Percentiles rank a stretch among this genome's conserved stretches.
phyloP scores from a whole-genome alignment of 2,797 vertebrate genomes.

The Oryzias dopingdopingensis region DNA sequence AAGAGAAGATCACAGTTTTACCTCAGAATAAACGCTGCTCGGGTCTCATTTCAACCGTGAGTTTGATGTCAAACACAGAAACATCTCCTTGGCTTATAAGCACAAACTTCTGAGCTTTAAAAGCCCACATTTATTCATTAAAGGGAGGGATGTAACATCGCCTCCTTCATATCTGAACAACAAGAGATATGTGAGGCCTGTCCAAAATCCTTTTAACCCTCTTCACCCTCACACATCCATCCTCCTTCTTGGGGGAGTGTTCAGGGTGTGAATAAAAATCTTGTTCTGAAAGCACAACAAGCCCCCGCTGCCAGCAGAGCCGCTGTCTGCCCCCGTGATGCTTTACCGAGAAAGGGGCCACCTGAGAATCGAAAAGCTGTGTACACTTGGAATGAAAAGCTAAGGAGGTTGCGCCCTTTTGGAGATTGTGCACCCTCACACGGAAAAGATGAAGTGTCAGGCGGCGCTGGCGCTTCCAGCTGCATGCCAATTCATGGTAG shows the following conservation, averaged over 20 bases:
- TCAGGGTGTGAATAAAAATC: constrained; percentile 51
- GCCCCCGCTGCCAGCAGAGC: constrained; percentile 10
- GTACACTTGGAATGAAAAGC: constrained; percentile 27
- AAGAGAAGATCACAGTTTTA: background rate
- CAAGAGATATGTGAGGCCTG: constrained; percentile 13
- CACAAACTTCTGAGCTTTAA: constrained; percentile 14
- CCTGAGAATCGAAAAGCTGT: constrained; percentile 58
- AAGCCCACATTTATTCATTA: constrained; percentile 28
- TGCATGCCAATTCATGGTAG: constrained; percentile 9
- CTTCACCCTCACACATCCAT: constrained; percentile 15
- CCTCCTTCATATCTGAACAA: constrained; percentile 24
- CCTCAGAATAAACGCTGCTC: constrained; percentile 4
- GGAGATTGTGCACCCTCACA: background rate
- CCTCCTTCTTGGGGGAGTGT: constrained; percentile 26
- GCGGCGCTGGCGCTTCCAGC: background rate
- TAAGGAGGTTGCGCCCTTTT: constrained; percentile 8
- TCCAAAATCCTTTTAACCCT: constrained; percentile 30
- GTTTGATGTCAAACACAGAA: constrained; percentile 15
- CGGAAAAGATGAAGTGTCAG: constrained; percentile 2
- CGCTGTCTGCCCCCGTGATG: constrained; percentile 31
- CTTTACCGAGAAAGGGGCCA: constrained; percentile 23
- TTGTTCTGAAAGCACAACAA: constrained; percentile 28
- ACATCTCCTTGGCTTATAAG: constrained; percentile 4
- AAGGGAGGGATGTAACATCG: constrained; percentile 27
- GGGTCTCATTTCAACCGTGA: constrained; percentile 9